phyloP scores from a whole-genome alignment of 1,140 invertebrate genomes.

The Bombyx mori region DNA sequence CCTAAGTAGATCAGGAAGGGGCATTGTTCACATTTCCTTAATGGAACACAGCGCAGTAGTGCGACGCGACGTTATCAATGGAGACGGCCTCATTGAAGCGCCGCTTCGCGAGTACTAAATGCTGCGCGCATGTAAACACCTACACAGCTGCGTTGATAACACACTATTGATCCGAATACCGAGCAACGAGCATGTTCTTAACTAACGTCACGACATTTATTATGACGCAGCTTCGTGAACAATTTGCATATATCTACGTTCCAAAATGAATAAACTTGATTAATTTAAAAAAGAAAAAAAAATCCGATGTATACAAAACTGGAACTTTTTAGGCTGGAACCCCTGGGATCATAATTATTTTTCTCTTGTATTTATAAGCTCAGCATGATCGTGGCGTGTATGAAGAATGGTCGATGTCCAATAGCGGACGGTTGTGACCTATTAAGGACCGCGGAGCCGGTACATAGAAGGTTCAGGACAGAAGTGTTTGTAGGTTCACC shows the following conservation, averaged over 20 bases:
- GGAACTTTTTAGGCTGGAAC: no score
- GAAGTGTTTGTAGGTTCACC: no score
- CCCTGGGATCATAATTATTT: no score
- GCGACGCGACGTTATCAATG: conserved; percentile 34
- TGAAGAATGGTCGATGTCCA: no score
- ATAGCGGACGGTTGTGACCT: no score
- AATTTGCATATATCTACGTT: not conserved
- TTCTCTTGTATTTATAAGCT: no score
- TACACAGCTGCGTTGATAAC: conserved; percentile 59
- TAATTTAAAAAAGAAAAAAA: not conserved
- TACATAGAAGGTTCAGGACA: no score
- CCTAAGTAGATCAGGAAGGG: conserved; percentile 80
- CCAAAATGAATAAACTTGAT: no score
- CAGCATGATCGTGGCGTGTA: no score
- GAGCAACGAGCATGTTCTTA: conserved; percentile 12
- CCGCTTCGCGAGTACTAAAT: conserved; percentile 40
- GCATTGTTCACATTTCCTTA: conserved; percentile 74
- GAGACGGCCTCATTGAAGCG: conserved; percentile 41
- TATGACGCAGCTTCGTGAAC: not conserved
- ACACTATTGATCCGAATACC: conserved; percentile 56
- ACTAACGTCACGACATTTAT: conserved; percentile 38
- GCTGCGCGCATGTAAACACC: conserved; percentile 59
- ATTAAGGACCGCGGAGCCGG: no score
- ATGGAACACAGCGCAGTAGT: conserved; percentile 16
- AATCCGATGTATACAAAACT: not conserved